These are phyloP conservation scores for Oncorhynchus keta DNA, from an alignment of 2,113 vertebrate species.

Conservation along the genomic window DNA sequence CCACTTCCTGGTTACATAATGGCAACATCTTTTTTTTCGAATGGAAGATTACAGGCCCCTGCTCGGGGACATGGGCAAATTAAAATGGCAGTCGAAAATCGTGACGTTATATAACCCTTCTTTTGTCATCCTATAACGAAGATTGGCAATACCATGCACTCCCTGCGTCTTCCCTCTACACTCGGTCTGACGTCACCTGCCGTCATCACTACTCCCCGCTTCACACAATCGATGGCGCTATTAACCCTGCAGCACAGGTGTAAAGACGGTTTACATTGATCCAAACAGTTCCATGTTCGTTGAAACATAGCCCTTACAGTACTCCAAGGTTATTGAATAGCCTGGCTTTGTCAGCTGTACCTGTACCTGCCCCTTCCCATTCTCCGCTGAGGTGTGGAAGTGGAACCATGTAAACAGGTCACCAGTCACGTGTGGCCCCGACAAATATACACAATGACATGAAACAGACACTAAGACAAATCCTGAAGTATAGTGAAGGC, in stretches of 20 bases:
- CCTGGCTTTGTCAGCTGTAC: slow-evolving; percentile 24
- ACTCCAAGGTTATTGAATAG: slow-evolving; percentile 31
- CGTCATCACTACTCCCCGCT: neutral
- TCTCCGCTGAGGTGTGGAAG: slow-evolving; percentile 42
- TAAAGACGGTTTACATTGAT: neutral
- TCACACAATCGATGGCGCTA: neutral
- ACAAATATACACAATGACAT: slow-evolving; percentile 44
- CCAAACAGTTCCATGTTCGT: slow-evolving; percentile 18
- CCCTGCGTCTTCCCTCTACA: neutral
- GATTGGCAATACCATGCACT: slow-evolving; percentile 16
- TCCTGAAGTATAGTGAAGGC: slow-evolving; percentile 43
- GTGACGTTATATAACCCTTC: slow-evolving; percentile 23
- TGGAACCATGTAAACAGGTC: slow-evolving; percentile 36
- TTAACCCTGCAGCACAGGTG: neutral
- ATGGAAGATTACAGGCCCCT: slow-evolving; percentile 38
- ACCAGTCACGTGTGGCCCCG: slow-evolving; percentile 42
- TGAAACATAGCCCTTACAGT: slow-evolving; percentile 16
- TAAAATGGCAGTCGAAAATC: slow-evolving; percentile 33
- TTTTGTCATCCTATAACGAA: slow-evolving; percentile 24
- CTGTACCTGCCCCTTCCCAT: slow-evolving; percentile 28
- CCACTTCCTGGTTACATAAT: slow-evolving; percentile 65
- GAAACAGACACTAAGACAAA: slow-evolving; percentile 42
- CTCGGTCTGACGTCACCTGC: slow-evolving; percentile 10
- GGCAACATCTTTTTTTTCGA: slow-evolving; percentile 57
- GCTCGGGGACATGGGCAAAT: slow-evolving; percentile 39